These are phyloP conservation scores for Anabas testudineus DNA, from an alignment of 2,797 vertebrate genomes.

Conservation along the genomic window DNA sequence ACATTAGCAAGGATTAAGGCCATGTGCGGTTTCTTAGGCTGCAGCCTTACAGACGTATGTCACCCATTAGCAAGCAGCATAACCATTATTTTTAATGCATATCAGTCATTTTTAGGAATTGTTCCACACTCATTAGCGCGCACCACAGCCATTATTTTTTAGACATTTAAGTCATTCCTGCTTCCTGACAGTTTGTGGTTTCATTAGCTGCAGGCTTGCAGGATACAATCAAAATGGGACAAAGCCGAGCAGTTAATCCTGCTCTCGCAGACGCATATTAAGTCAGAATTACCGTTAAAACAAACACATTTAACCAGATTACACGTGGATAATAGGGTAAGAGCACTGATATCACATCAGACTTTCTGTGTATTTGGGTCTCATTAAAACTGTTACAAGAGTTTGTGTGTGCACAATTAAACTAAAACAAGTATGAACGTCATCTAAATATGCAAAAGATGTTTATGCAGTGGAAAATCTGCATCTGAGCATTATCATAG, in stretches of 20 bases:
- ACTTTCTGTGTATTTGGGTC: constrained; percentile 16
- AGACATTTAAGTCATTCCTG: constrained; percentile 35
- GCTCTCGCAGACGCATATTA: constrained; percentile 49
- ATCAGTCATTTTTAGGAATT: constrained; percentile 50
- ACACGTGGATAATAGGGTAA: neutral
- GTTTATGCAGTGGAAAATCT: neutral
- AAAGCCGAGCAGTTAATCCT: constrained; percentile 45
- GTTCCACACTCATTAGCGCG: constrained; percentile 39
- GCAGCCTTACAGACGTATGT: constrained; percentile 29
- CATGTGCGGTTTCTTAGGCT: constrained; percentile 41
- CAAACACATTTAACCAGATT: constrained; percentile 46
- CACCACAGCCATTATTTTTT: constrained; percentile 47
- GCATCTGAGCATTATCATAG: neutral
- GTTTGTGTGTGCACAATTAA: constrained; percentile 15
- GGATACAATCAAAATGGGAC: constrained; percentile 50
- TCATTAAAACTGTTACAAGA: constrained; percentile 38
- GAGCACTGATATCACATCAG: constrained; percentile 33
- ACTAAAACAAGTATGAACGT: constrained; percentile 2
- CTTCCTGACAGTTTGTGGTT: constrained; percentile 50
- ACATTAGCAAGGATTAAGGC: constrained; percentile 14
- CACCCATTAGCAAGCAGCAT: constrained; percentile 49
- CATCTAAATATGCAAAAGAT: constrained; percentile 6
- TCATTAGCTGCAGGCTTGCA: constrained; percentile 45
- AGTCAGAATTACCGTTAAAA: constrained; percentile 60
- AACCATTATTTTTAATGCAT: constrained; percentile 50